Percentiles rank a stretch among this genome's conserved stretches.
phyloP scores from a whole-genome alignment of 2,797 vertebrate species.

The Muscicapa comitata region DNA sequence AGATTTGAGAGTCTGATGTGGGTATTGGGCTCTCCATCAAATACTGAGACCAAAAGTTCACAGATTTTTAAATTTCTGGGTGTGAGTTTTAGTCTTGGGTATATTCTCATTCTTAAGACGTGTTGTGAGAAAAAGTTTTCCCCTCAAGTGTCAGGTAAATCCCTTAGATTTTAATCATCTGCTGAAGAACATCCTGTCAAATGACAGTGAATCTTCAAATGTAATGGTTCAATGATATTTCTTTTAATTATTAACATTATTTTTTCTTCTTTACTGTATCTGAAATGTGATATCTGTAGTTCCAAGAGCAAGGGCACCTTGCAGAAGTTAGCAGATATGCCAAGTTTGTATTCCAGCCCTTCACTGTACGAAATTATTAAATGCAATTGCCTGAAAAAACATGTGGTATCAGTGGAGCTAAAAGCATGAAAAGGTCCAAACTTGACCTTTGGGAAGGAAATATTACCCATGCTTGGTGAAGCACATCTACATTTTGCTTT shows the following conservation, averaged over 20 bases:
- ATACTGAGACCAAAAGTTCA: not conserved
- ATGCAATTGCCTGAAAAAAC: not conserved
- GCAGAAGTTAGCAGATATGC: not conserved
- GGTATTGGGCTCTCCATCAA: not conserved
- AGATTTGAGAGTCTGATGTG: not conserved
- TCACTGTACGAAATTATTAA: accelerated
- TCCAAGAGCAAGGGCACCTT: not conserved
- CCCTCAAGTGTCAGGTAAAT: not conserved
- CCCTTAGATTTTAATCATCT: not conserved
- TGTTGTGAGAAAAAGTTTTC: not conserved
- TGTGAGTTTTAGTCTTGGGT: not conserved
- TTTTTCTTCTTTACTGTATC: not conserved
- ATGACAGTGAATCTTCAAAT: not conserved
- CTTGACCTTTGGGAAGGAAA: not conserved
- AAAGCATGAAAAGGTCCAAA: not conserved
- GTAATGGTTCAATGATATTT: not conserved
- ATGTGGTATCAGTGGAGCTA: not conserved
- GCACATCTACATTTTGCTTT: not conserved
- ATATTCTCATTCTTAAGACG: not conserved
- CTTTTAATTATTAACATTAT: not conserved
- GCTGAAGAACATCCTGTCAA: not conserved
- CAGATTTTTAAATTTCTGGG: not conserved
- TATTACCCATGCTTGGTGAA: not conserved
- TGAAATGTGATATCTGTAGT: not conserved
- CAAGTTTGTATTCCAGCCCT: not conserved